Conservation (phyloP, 2,113 vertebrate genomes). For the Aleadryas rufinucha region DNA sequence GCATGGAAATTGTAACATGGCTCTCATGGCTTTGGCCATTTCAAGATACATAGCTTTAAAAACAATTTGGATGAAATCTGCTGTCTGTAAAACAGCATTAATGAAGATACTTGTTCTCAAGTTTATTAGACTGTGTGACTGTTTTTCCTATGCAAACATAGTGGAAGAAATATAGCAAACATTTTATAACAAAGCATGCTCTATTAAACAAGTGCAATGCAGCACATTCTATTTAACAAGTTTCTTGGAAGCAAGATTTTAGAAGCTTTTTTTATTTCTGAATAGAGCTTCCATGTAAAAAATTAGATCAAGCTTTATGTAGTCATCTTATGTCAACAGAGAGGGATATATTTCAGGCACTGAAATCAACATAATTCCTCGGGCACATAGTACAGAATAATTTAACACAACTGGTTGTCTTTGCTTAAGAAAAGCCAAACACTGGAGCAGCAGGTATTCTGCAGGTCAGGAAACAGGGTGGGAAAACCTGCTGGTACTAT, state of each 20-base stretch:
- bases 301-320: background rate
- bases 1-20: background rate
- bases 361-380: background rate
- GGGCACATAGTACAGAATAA: background rate
- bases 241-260: background rate
- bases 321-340: background rate
- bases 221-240: background rate
- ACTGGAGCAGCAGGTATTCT: constrained; percentile 5
- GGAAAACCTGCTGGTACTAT: background rate
- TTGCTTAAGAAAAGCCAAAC: background rate
- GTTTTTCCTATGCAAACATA: background rate
- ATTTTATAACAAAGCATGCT: background rate
- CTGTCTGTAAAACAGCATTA: background rate
- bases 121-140: background rate
- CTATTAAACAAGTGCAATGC: background rate
- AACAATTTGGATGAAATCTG: background rate
- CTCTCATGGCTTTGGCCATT: background rate
- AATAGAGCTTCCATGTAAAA: background rate
- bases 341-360: background rate
- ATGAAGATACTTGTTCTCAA: background rate
- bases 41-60: background rate
- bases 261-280: background rate
- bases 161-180: background rate
- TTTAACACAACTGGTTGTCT: constrained; percentile 7
- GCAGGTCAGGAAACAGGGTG: constrained; percentile 8